phyloP scores from a whole-genome alignment of 2,797 vertebrate species.

The Danio tinwini region DNA sequence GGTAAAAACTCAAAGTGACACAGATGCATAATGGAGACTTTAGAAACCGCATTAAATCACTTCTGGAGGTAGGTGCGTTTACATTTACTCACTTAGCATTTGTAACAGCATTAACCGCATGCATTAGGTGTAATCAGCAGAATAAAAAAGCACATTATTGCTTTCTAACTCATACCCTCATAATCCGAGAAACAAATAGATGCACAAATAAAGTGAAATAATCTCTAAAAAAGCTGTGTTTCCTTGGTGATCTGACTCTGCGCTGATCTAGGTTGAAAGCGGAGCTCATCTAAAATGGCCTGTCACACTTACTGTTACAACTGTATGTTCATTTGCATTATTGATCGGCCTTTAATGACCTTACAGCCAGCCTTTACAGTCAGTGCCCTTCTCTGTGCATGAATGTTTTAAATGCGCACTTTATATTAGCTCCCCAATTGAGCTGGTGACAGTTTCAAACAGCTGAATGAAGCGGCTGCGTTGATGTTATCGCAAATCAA shows the following conservation, averaged over 20 bases:
- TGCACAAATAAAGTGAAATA: not conserved
- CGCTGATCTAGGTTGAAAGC: slow-evolving; percentile 48
- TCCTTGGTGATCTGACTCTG: slow-evolving; percentile 7
- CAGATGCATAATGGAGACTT: not conserved
- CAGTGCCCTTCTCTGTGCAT: slow-evolving; percentile 12
- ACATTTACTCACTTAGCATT: not conserved
- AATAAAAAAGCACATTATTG: slow-evolving; percentile 14
- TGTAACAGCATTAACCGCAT: not conserved
- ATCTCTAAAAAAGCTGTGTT: not conserved
- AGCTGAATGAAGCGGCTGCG: slow-evolving; percentile 8
- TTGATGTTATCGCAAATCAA: slow-evolving; percentile 14
- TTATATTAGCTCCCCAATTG: slow-evolving; percentile 4
- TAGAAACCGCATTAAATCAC: not conserved
- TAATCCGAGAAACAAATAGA: slow-evolving; percentile 6
- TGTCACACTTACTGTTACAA: slow-evolving; percentile 45
- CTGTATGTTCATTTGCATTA: slow-evolving; percentile 59
- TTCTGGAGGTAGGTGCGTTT: not conserved
- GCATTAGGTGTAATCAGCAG: slow-evolving; percentile 9
- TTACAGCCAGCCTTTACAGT: slow-evolving; percentile 47
- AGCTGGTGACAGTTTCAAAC: slow-evolving; percentile 1
- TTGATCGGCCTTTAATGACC: slow-evolving; percentile 62
- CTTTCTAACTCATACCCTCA: not conserved
- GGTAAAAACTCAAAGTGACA: not conserved
- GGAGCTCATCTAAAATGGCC: slow-evolving; percentile 35
- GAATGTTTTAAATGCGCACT: slow-evolving; percentile 16